Evolutionary conservation across 2,888 invertebrate species (phyloP).

Genomic region (Thera obeliscata): DNA sequence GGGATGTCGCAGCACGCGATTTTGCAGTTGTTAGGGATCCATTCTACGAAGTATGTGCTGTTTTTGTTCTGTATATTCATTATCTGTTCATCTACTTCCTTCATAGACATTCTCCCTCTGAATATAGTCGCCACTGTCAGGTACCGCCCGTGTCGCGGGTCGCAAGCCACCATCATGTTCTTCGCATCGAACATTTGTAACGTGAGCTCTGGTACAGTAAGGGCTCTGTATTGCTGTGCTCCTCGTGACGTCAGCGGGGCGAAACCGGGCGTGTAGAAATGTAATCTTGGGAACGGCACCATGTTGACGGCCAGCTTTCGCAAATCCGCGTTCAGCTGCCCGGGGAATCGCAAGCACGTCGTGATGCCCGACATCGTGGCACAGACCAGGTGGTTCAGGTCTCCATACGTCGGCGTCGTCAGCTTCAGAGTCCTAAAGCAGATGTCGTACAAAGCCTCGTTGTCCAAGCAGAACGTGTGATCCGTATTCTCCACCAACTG

Average conservation of each 20-base stretch:
- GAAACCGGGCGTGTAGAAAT: slow-evolving; percentile 85
- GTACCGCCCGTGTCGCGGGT: slow-evolving; percentile 95
- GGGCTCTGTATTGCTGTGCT: slow-evolving; percentile 93
- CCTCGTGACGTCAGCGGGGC: slow-evolving; percentile 91
- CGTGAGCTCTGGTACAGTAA: slow-evolving; percentile 96
- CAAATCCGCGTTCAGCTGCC: slow-evolving; percentile 77
- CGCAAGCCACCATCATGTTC: slow-evolving; percentile 95
- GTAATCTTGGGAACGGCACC: slow-evolving; percentile 87
- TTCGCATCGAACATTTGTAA: slow-evolving; percentile 86
- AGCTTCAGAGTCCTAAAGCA: slow-evolving; percentile 91
- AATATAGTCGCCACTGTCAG: slow-evolving; percentile 95
- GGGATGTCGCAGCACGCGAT: slow-evolving; percentile 93
- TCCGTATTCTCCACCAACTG: slow-evolving; percentile 91
- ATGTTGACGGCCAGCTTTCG: slow-evolving; percentile 78
- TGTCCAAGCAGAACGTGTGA: slow-evolving; percentile 89
- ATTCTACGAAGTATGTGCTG: slow-evolving; percentile 91
- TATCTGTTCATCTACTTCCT: slow-evolving; percentile 93
- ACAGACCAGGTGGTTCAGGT: slow-evolving; percentile 92
- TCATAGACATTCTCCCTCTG: slow-evolving; percentile 96
- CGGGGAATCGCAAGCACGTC: slow-evolving; percentile 89
- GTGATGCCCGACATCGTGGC: slow-evolving; percentile 95
- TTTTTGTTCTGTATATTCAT: slow-evolving; percentile 91
- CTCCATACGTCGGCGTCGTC: slow-evolving; percentile 91
- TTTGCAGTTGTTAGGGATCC: slow-evolving; percentile 92
- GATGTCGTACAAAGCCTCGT: slow-evolving; percentile 89